Conservation (phyloP, 2,113 vertebrate species). For the Equus przewalskii region DNA sequence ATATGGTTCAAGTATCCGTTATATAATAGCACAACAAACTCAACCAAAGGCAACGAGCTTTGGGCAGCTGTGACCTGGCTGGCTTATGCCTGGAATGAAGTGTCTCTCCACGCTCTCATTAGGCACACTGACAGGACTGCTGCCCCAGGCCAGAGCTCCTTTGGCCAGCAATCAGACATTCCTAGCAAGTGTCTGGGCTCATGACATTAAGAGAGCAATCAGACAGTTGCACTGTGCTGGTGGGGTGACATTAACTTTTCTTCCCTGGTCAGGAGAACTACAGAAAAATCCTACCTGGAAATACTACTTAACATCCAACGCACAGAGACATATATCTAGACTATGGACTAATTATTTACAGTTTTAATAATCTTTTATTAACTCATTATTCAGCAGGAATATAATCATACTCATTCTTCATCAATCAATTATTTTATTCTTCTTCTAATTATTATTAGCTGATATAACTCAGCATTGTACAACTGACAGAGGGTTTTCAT, state of each 20-base stretch:
- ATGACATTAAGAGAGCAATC: background rate
- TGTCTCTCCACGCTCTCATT: background rate
- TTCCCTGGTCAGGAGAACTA: background rate
- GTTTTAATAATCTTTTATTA: background rate
- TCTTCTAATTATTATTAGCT: background rate
- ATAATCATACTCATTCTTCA: background rate
- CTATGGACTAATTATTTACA: background rate
- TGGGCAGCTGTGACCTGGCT: background rate
- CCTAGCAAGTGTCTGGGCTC: constrained; percentile 2
- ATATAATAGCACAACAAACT: background rate
- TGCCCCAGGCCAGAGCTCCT: background rate
- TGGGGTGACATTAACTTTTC: background rate
- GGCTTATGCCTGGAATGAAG: background rate
- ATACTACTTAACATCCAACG: background rate
- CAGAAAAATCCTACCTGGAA: background rate
- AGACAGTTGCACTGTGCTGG: background rate
- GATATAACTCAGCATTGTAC: background rate
- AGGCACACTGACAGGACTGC: constrained; percentile 15
- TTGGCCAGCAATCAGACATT: background rate
- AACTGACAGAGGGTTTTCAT: background rate
- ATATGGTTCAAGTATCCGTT: constrained; percentile 15
- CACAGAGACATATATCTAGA: background rate
- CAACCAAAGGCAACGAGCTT: background rate
- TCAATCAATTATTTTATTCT: background rate
- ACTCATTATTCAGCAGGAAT: background rate